Evolutionary conservation across 2,888 invertebrate species (phyloP).

Genomic region (Noctua fimbriata): DNA sequence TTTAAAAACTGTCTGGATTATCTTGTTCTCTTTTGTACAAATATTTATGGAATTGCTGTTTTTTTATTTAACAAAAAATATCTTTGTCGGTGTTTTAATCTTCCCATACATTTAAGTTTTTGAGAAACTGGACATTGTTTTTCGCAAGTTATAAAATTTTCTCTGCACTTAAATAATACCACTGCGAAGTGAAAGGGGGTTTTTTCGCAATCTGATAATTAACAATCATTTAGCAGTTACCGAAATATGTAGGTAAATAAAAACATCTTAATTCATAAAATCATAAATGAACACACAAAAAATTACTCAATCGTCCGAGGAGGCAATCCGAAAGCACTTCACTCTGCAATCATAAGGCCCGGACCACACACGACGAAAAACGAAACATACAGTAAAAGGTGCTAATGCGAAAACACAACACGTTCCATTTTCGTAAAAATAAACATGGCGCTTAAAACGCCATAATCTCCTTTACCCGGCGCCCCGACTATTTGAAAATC

Average conservation of each 20-base stretch:
- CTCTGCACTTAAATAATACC: neutral
- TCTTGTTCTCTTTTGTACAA: conserved; percentile 70
- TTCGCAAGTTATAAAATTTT: neutral
- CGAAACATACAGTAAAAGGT: conserved; percentile 87
- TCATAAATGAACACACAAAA: conserved; percentile 46
- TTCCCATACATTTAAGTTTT: neutral
- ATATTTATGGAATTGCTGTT: conserved; percentile 63
- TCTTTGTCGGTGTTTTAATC: conserved; percentile 55
- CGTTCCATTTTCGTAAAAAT: conserved; percentile 85
- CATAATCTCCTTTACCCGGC: conserved; percentile 87
- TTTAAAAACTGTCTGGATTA: conserved; percentile 67
- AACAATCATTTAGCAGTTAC: conserved; percentile 2
- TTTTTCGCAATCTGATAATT: conserved; percentile 16
- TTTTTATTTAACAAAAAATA: conserved; percentile 24
- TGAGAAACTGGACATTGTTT: neutral
- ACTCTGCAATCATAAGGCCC: conserved; percentile 46
- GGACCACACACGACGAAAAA: conserved; percentile 88
- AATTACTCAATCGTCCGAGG: conserved; percentile 59
- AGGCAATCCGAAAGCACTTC: conserved; percentile 58
- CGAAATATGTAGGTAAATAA: neutral
- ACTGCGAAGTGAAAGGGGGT: neutral
- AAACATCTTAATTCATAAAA: conserved; percentile 21
- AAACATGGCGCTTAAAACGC: conserved; percentile 85
- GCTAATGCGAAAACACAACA: conserved; percentile 87
- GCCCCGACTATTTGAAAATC: conserved; percentile 83